phyloP scores from a whole-genome alignment of 2,113 vertebrate genomes.

The Hippocampus mohnikei region DNA sequence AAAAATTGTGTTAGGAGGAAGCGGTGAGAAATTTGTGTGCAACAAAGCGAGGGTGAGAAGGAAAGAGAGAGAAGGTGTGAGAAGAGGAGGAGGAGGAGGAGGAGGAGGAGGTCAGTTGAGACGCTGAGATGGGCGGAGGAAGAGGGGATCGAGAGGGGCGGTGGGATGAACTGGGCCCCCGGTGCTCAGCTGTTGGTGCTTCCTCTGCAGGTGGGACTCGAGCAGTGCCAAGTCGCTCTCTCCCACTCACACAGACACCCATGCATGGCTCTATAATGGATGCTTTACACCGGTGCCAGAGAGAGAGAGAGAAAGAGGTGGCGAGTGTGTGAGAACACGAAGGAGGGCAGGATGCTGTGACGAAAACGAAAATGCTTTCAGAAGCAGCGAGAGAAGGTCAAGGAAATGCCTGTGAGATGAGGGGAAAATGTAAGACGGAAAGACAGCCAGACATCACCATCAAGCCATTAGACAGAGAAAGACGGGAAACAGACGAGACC shows the following conservation, averaged over 20 bases:
- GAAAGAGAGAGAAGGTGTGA: conserved; percentile 52
- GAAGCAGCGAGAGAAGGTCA: conserved; percentile 36
- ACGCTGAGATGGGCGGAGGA: conserved; percentile 56
- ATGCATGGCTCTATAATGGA: conserved; percentile 77
- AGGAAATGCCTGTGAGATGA: conserved; percentile 43
- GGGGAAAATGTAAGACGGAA: conserved; percentile 23
- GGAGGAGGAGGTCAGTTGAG: conserved; percentile 51
- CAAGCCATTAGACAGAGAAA: conserved; percentile 59
- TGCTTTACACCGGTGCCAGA: conserved; percentile 74
- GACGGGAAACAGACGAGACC: conserved; percentile 60
- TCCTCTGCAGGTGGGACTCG: conserved; percentile 80
- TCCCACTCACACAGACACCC: conserved; percentile 73
- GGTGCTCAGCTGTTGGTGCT: conserved; percentile 76
- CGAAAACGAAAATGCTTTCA: conserved; percentile 58
- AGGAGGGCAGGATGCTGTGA: conserved; percentile 8
- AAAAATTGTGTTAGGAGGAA: conserved; percentile 41
- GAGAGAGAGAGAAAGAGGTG: conserved; percentile 49
- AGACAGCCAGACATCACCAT: conserved; percentile 38
- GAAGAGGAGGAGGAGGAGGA: conserved; percentile 39
- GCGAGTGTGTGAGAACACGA: conserved; percentile 39
- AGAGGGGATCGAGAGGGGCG: conserved; percentile 36
- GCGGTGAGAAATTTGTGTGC: conserved; percentile 53
- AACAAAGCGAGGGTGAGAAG: conserved; percentile 46
- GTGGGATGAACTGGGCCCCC: conserved; percentile 40
- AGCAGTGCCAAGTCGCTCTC: conserved; percentile 73